These are phyloP conservation scores for Pomatorhinus ruficollis DNA, from an alignment of 2,113 vertebrate species.

Conservation along the genomic window DNA sequence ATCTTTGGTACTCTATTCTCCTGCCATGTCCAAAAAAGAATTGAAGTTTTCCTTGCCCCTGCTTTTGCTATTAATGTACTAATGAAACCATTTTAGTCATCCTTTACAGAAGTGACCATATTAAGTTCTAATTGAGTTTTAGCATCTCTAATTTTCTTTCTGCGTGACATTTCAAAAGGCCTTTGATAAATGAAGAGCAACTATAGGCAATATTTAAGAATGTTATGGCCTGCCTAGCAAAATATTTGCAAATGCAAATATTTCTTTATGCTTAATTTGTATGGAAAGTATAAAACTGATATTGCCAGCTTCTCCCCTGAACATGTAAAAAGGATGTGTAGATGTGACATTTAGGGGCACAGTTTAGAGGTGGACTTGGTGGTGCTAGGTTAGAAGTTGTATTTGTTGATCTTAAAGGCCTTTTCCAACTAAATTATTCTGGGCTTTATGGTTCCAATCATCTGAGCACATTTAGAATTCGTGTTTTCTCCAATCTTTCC, in stretches of 20 bases:
- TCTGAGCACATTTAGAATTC: background rate
- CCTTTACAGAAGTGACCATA: background rate
- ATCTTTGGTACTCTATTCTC: background rate
- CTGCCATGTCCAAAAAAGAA: fast-evolving
- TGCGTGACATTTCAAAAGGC: background rate
- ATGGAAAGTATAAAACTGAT: background rate
- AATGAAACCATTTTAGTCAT: background rate
- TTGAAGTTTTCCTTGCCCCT: background rate
- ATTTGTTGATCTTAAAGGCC: background rate
- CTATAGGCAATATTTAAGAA: background rate
- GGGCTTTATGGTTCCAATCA: background rate
- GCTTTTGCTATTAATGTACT: background rate
- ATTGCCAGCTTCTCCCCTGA: background rate
- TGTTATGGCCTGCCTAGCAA: background rate
- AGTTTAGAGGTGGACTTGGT: background rate
- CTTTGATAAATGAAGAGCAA: background rate
- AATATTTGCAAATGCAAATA: background rate
- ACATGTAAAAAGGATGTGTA: background rate
- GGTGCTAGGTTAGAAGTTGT: background rate
- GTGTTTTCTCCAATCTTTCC: background rate
- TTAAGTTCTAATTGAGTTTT: background rate
- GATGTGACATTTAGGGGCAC: background rate
- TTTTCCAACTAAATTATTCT: background rate
- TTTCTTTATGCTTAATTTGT: background rate
- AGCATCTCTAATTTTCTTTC: background rate